Evolutionary conservation across 1,140 invertebrate species (phyloP).

Genomic region (Drosophila simulans): DNA sequence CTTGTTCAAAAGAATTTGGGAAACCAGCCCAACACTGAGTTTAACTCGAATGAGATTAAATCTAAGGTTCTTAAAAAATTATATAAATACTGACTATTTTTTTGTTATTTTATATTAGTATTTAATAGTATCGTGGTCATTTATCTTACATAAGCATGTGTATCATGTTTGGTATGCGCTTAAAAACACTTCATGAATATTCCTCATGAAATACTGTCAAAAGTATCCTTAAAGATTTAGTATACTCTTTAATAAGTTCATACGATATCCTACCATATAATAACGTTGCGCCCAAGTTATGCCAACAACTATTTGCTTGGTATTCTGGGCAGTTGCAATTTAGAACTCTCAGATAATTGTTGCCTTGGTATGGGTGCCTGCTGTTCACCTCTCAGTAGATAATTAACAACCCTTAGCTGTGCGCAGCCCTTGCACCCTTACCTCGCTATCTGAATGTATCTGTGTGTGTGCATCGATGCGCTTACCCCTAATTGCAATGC

Average conservation of each 20-base stretch:
- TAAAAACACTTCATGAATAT: no score
- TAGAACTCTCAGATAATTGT: constrained; percentile 36
- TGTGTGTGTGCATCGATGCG: constrained; percentile 38
- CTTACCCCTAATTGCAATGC: constrained; percentile 82
- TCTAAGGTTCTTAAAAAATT: no score
- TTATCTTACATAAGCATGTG: no score
- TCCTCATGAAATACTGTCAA: no score
- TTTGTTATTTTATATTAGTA: no score
- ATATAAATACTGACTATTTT: no score
- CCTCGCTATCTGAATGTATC: constrained; percentile 9
- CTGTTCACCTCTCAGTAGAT: constrained; percentile 63
- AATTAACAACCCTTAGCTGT: constrained; percentile 64
- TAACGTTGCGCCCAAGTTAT: not conserved
- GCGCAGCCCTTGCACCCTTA: constrained; percentile 40
- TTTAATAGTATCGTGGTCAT: no score
- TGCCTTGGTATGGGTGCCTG: constrained; percentile 12
- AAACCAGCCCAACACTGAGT: not conserved
- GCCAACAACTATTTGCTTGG: constrained; percentile 22
- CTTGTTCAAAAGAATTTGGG: constrained; percentile 2
- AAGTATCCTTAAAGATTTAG: no score
- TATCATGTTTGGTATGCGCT: no score
- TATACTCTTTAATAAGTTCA: no score
- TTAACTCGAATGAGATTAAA: no score
- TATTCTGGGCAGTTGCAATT: constrained; percentile 37
- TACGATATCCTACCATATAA: not conserved